A percentile compares a stretch with the other conserved stretches of the same genome.
Evolutionary conservation across 2,113 vertebrate genomes (phyloP).

Genomic region (Cyprinodon variegatus): DNA sequence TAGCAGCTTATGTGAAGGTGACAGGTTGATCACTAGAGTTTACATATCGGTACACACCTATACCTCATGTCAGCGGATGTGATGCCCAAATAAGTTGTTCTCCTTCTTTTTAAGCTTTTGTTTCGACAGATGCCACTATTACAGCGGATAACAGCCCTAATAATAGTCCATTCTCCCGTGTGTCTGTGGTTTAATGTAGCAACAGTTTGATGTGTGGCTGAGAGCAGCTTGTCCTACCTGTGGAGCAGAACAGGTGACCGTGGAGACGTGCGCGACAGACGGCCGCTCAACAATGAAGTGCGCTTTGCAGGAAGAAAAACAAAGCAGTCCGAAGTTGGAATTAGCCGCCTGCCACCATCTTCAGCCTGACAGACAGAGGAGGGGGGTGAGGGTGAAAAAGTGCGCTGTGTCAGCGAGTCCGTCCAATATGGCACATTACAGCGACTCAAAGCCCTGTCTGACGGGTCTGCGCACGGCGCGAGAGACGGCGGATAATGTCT

Average conservation of each 20-base stretch:
- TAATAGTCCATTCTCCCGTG: slow-evolving; percentile 2
- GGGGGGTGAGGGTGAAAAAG: slow-evolving; percentile 2
- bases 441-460: slow-evolving; percentile 12
- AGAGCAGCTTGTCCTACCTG: slow-evolving; percentile 58
- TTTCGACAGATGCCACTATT: neutral
- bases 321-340: slow-evolving; percentile 42
- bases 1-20: slow-evolving; percentile 29
- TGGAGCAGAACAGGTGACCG: slow-evolving; percentile 64
- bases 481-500: neutral
- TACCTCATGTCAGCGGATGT: neutral
- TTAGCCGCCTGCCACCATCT: slow-evolving; percentile 59
- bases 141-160: slow-evolving; percentile 19
- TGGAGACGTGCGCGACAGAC: slow-evolving; percentile 25
- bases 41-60: neutral
- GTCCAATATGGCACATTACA: neutral
- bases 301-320: slow-evolving; percentile 14
- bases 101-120: neutral
- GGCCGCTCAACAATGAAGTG: slow-evolving; percentile 63
- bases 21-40: slow-evolving; percentile 34
- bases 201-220: slow-evolving; percentile 3
- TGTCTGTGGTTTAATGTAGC: neutral
- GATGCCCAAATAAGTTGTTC: neutral
- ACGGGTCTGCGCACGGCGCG: slow-evolving; percentile 4
- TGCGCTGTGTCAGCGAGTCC: slow-evolving; percentile 20
- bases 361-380: slow-evolving; percentile 14